A percentile compares a stretch with the other conserved stretches of the same genome.
Evolutionary conservation across 2,113 vertebrate species (phyloP).

Genomic region (Amphiprion percula): DNA sequence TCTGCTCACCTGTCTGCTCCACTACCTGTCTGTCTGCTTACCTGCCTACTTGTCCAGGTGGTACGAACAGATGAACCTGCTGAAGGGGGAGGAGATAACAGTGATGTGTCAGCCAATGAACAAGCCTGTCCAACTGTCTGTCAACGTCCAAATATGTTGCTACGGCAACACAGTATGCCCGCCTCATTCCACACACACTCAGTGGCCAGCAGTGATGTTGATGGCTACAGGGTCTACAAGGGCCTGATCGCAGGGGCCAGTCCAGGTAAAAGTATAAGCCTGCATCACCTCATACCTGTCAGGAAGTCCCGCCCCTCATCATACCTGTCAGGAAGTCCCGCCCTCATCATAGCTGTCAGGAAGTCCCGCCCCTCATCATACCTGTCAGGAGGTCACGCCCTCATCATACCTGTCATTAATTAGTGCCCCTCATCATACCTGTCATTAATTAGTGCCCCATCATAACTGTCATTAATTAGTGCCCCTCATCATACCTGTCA

Average conservation of each 20-base stretch:
- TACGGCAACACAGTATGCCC: constrained; percentile 79
- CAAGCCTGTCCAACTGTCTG: background rate
- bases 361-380: too few relatives aligned
- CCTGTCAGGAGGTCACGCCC: too few relatives aligned
- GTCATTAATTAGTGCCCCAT: background rate
- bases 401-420: too few relatives aligned
- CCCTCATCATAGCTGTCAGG: background rate
- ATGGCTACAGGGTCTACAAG: constrained; percentile 34
- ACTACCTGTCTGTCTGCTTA: too few relatives aligned
- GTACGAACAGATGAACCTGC: background rate
- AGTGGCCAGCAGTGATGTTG: background rate
- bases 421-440: background rate
- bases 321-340: background rate
- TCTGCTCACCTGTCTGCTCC: background rate
- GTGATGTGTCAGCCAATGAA: constrained; percentile 14
- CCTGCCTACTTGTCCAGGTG: constrained; percentile 27
- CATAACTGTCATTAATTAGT: too few relatives aligned
- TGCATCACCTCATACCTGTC: background rate
- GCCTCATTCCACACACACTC: constrained; percentile 56
- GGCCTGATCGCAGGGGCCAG: constrained; percentile 32
- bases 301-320: background rate
- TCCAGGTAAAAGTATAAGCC: constrained; percentile 44
- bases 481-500: background rate
- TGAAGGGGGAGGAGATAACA: background rate
- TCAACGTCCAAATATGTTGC: constrained; percentile 75